Evolutionary conservation across 2,888 invertebrate species (phyloP).

Genomic region (Embidobia sp.): DNA sequence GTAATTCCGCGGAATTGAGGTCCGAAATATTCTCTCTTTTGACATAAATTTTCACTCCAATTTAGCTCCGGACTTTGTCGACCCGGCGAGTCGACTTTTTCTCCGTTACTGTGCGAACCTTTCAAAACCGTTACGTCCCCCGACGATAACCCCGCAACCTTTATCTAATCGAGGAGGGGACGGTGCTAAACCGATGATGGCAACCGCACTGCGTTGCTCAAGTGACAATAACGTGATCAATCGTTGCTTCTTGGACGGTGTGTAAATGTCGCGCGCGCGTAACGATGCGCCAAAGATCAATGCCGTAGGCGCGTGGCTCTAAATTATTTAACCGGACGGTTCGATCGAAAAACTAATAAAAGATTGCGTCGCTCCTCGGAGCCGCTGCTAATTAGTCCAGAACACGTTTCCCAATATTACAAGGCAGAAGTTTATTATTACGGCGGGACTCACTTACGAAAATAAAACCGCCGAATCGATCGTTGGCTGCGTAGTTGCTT

Average conservation of each 20-base stretch:
- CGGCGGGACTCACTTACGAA: slow-evolving; percentile 9
- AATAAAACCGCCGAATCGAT: slow-evolving; percentile 14
- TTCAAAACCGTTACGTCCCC: slow-evolving; percentile 30
- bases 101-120: background rate
- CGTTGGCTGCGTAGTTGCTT: no score
- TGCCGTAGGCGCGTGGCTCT: slow-evolving; percentile 17
- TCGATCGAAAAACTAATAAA: slow-evolving; percentile 32
- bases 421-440: slow-evolving; percentile 22
- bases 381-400: slow-evolving; percentile 25
- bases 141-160: slow-evolving; percentile 40
- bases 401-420: slow-evolving; percentile 21
- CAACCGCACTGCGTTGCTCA: slow-evolving; percentile 39
- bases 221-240: slow-evolving; percentile 45
- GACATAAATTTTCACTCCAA: background rate
- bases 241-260: slow-evolving; percentile 12
- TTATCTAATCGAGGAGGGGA: slow-evolving; percentile 41
- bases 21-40: no score
- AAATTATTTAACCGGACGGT: slow-evolving; percentile 20
- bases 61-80: background rate
- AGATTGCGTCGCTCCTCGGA: slow-evolving; percentile 19
- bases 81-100: slow-evolving; percentile 5
- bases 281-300: slow-evolving; percentile 28
- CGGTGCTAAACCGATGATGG: slow-evolving; percentile 40
- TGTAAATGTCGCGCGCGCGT: slow-evolving; percentile 30
- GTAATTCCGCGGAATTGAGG: no score